Percentiles rank a stretch among this genome's conserved stretches.
These are phyloP conservation scores for Caenorhabditis latens DNA, from an alignment of 1,140 invertebrate genomes.

Conservation along the genomic window DNA sequence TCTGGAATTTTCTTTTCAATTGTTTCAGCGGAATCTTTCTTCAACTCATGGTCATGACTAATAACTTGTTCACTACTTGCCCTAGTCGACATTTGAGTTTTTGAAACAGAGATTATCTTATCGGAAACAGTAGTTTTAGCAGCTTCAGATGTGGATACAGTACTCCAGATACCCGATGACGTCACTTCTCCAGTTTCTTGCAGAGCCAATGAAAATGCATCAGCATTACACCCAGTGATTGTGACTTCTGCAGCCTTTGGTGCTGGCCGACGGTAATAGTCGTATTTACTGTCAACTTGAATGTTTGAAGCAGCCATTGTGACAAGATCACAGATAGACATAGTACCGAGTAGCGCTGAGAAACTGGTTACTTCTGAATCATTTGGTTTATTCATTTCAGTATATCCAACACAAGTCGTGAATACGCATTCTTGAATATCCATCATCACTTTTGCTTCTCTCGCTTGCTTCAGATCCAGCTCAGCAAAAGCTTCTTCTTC, in stretches of 20 bases:
- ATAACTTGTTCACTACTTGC: neutral
- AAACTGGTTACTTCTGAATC: slow-evolving; percentile 18
- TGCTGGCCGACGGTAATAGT: slow-evolving; percentile 2
- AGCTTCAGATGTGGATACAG: slow-evolving; percentile 14
- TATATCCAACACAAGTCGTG: slow-evolving; percentile 18
- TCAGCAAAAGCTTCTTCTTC: slow-evolving; percentile 47
- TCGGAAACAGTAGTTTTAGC: slow-evolving; percentile 28
- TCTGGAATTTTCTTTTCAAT: neutral
- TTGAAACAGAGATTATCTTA: slow-evolving; percentile 5
- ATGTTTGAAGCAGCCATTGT: slow-evolving; percentile 43
- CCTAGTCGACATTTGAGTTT: neutral
- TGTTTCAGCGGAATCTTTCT: neutral
- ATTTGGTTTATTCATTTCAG: slow-evolving; percentile 38
- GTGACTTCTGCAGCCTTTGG: slow-evolving; percentile 8
- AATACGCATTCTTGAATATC: slow-evolving; percentile 43
- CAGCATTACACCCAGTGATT: neutral
- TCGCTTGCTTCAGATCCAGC: slow-evolving; percentile 35
- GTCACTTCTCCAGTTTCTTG: slow-evolving; percentile 48
- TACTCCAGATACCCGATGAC: slow-evolving; percentile 40
- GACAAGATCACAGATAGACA: slow-evolving; percentile 38
- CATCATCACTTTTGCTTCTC: slow-evolving; percentile 50
- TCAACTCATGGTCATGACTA: neutral
- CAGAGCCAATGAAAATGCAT: slow-evolving; percentile 14
- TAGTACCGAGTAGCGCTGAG: slow-evolving; percentile 24
- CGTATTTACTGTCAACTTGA: slow-evolving; percentile 29